phyloP scores from a whole-genome alignment of 2,888 invertebrate genomes.

The Julus scanicus region DNA sequence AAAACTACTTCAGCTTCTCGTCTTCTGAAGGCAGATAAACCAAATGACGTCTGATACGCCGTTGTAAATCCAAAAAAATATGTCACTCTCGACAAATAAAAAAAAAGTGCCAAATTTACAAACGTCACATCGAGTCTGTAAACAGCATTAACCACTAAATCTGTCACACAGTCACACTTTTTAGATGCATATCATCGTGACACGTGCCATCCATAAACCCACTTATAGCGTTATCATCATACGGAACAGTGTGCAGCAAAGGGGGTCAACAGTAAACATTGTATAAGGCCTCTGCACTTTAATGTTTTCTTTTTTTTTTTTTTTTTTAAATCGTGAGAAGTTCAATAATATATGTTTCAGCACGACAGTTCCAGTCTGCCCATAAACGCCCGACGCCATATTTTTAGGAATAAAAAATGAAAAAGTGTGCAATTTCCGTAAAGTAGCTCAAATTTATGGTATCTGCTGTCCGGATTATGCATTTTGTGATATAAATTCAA shows the following conservation, averaged over 20 bases:
- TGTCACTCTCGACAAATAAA: background rate
- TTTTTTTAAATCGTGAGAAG: background rate
- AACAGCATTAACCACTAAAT: conserved; percentile 16
- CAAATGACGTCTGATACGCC: background rate
- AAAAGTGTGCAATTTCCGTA: conserved; percentile 8
- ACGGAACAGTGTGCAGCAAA: background rate
- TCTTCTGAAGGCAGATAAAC: background rate
- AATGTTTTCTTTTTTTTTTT: background rate
- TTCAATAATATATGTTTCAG: background rate
- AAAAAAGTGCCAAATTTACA: background rate
- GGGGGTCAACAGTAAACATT: background rate
- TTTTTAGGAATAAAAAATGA: background rate
- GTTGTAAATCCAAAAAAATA: background rate
- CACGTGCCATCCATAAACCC: background rate
- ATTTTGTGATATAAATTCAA: background rate
- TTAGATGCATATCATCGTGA: background rate
- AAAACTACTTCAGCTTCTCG: background rate
- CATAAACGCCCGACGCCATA: conserved; percentile 1
- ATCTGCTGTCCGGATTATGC: background rate
- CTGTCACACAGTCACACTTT: background rate
- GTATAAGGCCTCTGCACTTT: background rate
- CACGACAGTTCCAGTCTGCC: background rate
- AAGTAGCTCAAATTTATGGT: conserved; percentile 13
- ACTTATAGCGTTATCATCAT: background rate
- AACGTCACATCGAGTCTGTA: background rate